Evolutionary conservation across 2,888 invertebrate species (phyloP).

Genomic region (Ectobius pallidus): DNA sequence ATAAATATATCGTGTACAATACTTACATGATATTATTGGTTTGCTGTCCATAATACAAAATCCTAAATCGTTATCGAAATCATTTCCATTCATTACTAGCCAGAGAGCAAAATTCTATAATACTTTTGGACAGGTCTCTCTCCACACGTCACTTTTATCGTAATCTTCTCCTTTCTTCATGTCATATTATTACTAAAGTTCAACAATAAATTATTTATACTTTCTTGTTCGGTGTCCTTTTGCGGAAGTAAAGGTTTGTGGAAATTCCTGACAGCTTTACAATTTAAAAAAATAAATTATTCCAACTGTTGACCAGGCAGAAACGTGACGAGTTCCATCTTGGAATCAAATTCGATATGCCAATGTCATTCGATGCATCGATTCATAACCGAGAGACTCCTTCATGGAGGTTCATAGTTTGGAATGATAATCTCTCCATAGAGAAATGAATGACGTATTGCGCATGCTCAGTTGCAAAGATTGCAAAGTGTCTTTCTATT

Average conservation of each 20-base stretch:
- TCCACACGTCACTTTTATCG: constrained; percentile 28
- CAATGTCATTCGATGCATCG: neutral
- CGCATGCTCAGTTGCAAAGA: no score
- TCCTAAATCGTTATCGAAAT: neutral
- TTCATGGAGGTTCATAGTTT: no score
- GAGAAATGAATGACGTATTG: no score
- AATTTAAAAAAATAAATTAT: no score
- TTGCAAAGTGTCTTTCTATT: no score
- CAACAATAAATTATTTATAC: no score
- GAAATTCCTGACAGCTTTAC: no score
- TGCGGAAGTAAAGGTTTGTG: no score
- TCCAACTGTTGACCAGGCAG: constrained; percentile 9
- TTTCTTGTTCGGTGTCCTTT: no score
- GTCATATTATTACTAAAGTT: neutral
- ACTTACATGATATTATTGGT: constrained; percentile 77
- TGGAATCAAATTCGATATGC: constrained; percentile 9
- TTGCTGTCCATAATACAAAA: constrained; percentile 64
- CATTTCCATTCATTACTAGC: constrained; percentile 35
- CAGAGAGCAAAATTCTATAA: neutral
- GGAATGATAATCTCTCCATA: no score
- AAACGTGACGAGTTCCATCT: constrained; percentile 23
- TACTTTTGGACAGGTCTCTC: constrained; percentile 25
- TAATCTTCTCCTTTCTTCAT: constrained; percentile 11
- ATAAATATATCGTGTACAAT: neutral
- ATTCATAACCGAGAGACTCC: no score